Evolutionary conservation across 1,140 invertebrate genomes (phyloP), one percentile per base, ranked within the genome.

Genomic region (Heliconius congener): DNA sequence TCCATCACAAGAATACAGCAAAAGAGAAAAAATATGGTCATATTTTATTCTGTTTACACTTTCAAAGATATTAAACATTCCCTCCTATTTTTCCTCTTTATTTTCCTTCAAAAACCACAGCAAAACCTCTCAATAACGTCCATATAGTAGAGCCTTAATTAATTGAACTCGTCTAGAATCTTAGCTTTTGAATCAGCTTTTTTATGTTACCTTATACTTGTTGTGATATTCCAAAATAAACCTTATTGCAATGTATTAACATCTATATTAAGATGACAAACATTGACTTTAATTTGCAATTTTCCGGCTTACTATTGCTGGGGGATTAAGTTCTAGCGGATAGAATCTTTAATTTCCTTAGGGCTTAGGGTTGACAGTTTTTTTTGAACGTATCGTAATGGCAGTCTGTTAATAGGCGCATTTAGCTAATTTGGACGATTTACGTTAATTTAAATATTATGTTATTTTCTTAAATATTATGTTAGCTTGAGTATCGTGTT

Each of bases 331-430:
- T 90, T 89, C 85, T 88, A 88, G 85, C 85, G 88, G 88, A 91
- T 89, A 92, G 90, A 92, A 91, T 91, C 88, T 92, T 91, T 90
- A 92, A 92, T 92, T 91, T 92, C 90, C 89, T 91, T 82, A 75
- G 89, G 85, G 87, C 85, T 89, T 85, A 81, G 87, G 81, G 86
- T 84, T 84, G 85, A 80, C 79, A 80, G 85, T 89, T 89, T 84
- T 37, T 46, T 87, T 86, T 85, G 60, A 66, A 30, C 60, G 60
- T 30, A 66, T 66, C 60, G 13, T 30, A 13, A 30, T 66, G 27
- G 27, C 60, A 30, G 60, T 66, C 27, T 66, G 9, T 66, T 66
- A 30, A 66, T 16, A 66, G 60, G 23, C 16, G 27, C 60, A 66
- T 66, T 66, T 66, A 23, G 60, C 60, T 66, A 66, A 66, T 66